Base-by-base conservation (phyloP, 2,113 vertebrate species). In the Tretioscincus oriximinensis region DNA sequence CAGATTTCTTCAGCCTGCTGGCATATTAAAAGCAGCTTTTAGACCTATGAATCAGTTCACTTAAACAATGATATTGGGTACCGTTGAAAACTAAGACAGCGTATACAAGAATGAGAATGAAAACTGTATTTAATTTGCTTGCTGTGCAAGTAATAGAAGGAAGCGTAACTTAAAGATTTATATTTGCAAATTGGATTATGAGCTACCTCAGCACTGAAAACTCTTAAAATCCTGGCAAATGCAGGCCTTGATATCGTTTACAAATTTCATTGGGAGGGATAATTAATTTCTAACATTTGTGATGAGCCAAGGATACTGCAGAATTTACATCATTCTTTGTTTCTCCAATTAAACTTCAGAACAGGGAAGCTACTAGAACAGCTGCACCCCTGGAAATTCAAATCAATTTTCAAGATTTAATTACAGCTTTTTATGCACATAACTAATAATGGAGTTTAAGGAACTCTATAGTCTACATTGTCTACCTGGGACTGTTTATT, bases 41-140 rank as follows among this genome's bases (percentile, higher is more conserved):
- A 47, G 77, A 82, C 75, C 16, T 26, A 84, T 89, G 89, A 91
- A 68, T 93, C 83, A 90, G 73, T 60, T 16, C 22, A 67, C 1
- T 89, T 86, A 88, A 63, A 67, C 90, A 85, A 86, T 87, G 76
- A 29, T 64, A 81, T 86, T 90, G 85, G 81, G 5, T 88, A 58
- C 58, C 80, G 91, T 74, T 87, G 75, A 72, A 76, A 91, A 88
- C 12, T 87, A 87, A 80, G 3, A 78, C 12, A 87, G 24, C 4
- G 11, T 75, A 86, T 58, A 77, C 66, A 78, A 87, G 87, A 91
- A 86, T 54, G 90, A 84, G 54, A 66, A 26, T 22, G 45, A 77
- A 85, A 83, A 71, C 10, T 82, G 60, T 14, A 31, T 3, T 87
- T 3, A 61, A 31, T 21, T 66, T 70, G 14, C 3, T 41, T 47